Evolutionary conservation across 1,140 invertebrate genomes (phyloP).

Genomic region (Cryptotermes secundus): DNA sequence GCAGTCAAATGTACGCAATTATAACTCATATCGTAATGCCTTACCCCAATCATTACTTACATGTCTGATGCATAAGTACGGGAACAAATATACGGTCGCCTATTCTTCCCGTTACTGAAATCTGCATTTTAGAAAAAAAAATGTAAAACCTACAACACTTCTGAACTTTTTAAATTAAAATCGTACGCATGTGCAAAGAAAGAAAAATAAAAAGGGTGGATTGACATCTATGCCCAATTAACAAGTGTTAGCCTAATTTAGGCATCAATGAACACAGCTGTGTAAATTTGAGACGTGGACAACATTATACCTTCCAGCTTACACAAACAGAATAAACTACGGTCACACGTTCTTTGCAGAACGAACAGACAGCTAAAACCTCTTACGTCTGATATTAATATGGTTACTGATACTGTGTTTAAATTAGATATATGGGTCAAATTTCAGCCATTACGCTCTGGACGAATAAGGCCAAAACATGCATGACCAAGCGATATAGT

Average conservation of each 20-base stretch:
- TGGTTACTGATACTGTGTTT: not conserved
- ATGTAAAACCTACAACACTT: too few species aligned
- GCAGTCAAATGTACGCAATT: too few species aligned
- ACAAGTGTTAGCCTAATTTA: not conserved
- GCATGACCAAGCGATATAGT: conserved; percentile 1
- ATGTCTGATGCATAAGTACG: too few species aligned
- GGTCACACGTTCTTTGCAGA: not conserved
- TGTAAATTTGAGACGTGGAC: not conserved
- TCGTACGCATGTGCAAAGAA: not conserved
- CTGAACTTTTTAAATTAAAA: not conserved
- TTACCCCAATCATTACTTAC: too few species aligned
- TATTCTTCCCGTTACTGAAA: too few species aligned
- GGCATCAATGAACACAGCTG: conserved; percentile 14
- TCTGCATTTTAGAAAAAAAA: too few species aligned
- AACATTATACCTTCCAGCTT: not conserved
- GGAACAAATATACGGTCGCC: too few species aligned
- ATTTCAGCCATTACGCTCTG: conserved; percentile 32
- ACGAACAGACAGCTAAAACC: not conserved
- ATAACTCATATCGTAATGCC: too few species aligned
- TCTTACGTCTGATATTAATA: not conserved
- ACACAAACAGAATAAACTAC: not conserved
- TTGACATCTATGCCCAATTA: not conserved
- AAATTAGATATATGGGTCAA: conserved; percentile 31
- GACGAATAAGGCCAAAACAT: conserved; percentile 32
- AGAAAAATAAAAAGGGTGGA: not conserved